Base-by-base conservation (phyloP, 2,888 invertebrate genomes). In the Diloba caeruleocephala region DNA sequence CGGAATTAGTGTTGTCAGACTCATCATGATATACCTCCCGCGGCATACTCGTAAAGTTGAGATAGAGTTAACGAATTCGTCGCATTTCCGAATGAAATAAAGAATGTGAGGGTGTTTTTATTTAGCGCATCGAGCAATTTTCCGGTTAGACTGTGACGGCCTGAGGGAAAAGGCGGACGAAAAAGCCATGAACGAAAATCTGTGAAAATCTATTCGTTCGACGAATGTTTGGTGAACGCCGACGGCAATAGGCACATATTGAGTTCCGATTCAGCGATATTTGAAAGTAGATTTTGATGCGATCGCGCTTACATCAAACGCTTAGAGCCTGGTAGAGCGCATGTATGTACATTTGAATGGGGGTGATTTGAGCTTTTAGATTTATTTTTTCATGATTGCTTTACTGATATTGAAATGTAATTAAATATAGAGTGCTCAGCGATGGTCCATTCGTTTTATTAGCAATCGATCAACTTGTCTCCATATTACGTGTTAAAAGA, bases 111-210 rank as follows among this genome's bases (percentile, higher is more conserved):
- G 54, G 31, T 58, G 50, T 70, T 73, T 64, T n/a, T n/a, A n/a
- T n/a, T n/a, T 58, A 64, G 60, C 55, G 49, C 43, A 45, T 39
- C 67, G 43, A 69, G 48, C 46, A 55, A 71, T 75, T 74, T 74
- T 61, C 67, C 61, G 57, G 53, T 38, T 43, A n/a, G n/a, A n/a
- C 57, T 53, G 15, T 10, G 52, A 44, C 23, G 38, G 33, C 17
- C 42, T 4, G 12, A 36, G 62, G 37, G 32, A 34, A n/a, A n/a
- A n/a, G n/a, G n/a, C 17, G 21, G 46, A 32, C 19, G 21, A 25
- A 10, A 53, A 39, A 21, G 23, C 13, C 33, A 29, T 38, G 38
- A 7, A 19, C 34, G 21, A 45, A 48, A 44, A 61, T 67, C 26
- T 41, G 29, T 25, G 37, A 31, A 56, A 63, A 68, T 44, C 31